Conservation (phyloP, 2,113 vertebrate species). For the Mandrillus leucophaeus region DNA sequence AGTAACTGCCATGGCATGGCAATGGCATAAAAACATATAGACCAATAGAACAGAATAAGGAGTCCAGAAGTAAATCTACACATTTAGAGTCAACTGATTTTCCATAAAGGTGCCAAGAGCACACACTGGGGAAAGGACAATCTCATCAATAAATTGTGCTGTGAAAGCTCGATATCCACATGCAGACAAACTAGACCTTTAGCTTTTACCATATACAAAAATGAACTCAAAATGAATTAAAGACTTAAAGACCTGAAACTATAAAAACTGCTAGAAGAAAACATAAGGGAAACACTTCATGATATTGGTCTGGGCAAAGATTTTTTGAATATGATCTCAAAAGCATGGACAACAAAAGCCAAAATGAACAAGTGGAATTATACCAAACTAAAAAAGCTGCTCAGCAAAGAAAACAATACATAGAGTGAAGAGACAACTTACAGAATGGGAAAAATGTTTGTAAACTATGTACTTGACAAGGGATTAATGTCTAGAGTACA, state of each 20-base stretch:
- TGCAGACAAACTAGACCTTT: background rate
- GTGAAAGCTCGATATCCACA: background rate
- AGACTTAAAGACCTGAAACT: background rate
- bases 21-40: background rate
- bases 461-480: background rate
- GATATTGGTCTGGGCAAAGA: background rate
- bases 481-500: background rate
- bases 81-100: background rate
- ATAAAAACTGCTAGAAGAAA: background rate
- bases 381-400: background rate
- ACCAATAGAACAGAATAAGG: background rate
- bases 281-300: background rate
- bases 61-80: background rate
- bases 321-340: background rate
- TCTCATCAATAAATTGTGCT: background rate
- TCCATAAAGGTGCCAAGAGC: background rate
- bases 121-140: background rate
- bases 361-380: background rate
- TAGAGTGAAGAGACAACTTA: background rate
- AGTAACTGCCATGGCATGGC: background rate
- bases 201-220: background rate
- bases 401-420: background rate
- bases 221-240: background rate
- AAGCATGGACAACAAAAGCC: background rate
- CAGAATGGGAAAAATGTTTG: background rate